Conservation (phyloP, 2,113 vertebrate genomes). For the Ameiurus melas region DNA sequence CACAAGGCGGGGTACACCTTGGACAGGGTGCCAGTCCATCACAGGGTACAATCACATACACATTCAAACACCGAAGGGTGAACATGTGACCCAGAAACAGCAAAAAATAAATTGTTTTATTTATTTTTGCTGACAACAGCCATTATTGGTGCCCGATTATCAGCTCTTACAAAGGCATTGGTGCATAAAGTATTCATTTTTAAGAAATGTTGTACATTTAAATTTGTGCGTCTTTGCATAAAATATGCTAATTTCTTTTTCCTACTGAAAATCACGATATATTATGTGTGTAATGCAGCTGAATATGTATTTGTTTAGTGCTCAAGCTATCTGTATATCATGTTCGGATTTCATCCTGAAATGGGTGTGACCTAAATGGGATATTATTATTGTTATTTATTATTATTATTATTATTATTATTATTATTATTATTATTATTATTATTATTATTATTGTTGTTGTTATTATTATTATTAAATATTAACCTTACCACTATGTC, state of each 20-base stretch:
- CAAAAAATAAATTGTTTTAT: slow-evolving; percentile 26
- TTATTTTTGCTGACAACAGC: slow-evolving; percentile 4
- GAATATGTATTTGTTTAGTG: background rate
- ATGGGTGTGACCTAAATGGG: background rate
- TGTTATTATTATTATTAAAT: background rate
- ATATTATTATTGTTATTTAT: too few relatives aligned
- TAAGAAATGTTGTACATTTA: background rate
- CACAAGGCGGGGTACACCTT: too few relatives aligned
- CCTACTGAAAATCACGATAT: background rate
- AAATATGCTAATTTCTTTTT: background rate
- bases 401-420: too few relatives aligned
- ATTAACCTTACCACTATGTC: background rate
- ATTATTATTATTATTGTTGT: too few relatives aligned
- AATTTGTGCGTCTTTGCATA: background rate
- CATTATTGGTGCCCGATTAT: background rate
- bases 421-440: too few relatives aligned
- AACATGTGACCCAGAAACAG: slow-evolving; percentile 1
- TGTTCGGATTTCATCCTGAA: background rate
- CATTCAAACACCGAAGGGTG: too few relatives aligned
- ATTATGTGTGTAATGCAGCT: background rate
- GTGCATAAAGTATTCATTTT: background rate
- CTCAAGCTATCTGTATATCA: background rate
- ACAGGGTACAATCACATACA: too few relatives aligned
- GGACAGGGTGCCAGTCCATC: too few relatives aligned
- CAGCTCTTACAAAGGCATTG: background rate